Evolutionary conservation across 2,888 invertebrate genomes (phyloP).

Genomic region (Octodonta nipae): DNA sequence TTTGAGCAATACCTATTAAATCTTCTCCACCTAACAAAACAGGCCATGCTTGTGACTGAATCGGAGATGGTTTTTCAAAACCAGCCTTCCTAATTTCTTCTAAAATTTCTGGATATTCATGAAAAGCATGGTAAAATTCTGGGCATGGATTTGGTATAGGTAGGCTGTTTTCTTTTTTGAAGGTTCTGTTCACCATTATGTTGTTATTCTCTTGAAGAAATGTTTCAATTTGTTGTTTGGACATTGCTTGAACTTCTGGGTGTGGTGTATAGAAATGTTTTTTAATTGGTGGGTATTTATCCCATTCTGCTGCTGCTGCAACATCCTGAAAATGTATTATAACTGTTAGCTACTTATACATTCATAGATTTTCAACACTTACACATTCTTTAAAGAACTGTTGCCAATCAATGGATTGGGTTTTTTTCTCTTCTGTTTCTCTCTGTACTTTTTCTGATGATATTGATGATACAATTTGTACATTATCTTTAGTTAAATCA

Average conservation of each 20-base stretch:
- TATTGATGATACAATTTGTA: conserved; percentile 9
- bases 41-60: conserved; percentile 92
- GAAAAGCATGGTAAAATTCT: conserved; percentile 73
- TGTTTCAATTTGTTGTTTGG: conserved; percentile 45
- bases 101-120: conserved; percentile 70
- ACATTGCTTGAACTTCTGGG: conserved; percentile 52
- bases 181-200: conserved; percentile 58
- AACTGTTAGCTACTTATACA: neutral
- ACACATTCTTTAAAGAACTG: conserved; percentile 40
- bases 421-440: conserved; percentile 9
- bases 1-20: conserved; percentile 92
- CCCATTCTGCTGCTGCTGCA: conserved; percentile 47
- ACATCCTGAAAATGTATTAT: conserved; percentile 34
- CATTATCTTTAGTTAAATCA: conserved; percentile 27
- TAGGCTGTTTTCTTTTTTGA: conserved; percentile 28
- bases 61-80: conserved; percentile 75
- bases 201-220: conserved; percentile 57
- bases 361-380: conserved; percentile 15
- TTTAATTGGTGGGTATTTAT: conserved; percentile 49
- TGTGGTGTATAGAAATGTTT: conserved; percentile 79
- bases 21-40: conserved; percentile 80
- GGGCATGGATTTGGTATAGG: conserved; percentile 63
- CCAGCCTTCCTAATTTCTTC: conserved; percentile 66
- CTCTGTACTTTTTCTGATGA: conserved; percentile 7
- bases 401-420: conserved; percentile 50